Evolutionary conservation across 2,888 invertebrate species (phyloP), one percentile per base, ranked within the genome.

Genomic region (Deilephila porcellus): DNA sequence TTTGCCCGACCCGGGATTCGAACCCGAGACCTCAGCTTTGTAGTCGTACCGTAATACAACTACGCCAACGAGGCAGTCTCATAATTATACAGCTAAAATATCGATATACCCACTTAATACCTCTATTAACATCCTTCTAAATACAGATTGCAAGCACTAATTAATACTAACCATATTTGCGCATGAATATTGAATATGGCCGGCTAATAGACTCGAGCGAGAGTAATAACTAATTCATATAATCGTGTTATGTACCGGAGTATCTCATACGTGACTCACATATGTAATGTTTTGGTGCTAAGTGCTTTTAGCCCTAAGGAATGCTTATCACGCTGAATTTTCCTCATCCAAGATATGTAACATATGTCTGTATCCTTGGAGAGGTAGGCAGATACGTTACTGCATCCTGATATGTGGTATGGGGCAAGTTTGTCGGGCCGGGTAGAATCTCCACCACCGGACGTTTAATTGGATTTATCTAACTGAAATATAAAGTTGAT

Each of bases 141-240:
- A 56, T 56, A 56, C n/a, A 56, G 56, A 56, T 56, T 17, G 17
- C 37, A 11, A 20, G 20, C 20, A 37, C 6, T 45, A 20, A 64
- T 64, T n/a, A 25, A 64, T 64, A 64, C 37, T 45, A 20, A 45
- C 20, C 20, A 8, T 20, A 20, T 37, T 45, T 7, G 1, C 64
- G 20, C 20, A 45, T 64, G 37, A 64, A 45, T 64, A 64, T 64
- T 64, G 64, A 20, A 45, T 19, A 20, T 45, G 19, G 45, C 20
- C 5, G 64, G 7, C 14, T 64, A 64, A 64, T 64, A 45, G 37
- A 64, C 25, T 64, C 64, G 45, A 45, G 64, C 56, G 56, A 2
- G 37, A 14, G 25, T 17, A 5, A 45, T 64, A 45, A 45, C 14
- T 45, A 45, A 45, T 64, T 64, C 20, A 64, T 64, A 14, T n/a